Evolutionary conservation across 2,113 vertebrate genomes (phyloP).

Genomic region (Pollimyrus isidori): DNA sequence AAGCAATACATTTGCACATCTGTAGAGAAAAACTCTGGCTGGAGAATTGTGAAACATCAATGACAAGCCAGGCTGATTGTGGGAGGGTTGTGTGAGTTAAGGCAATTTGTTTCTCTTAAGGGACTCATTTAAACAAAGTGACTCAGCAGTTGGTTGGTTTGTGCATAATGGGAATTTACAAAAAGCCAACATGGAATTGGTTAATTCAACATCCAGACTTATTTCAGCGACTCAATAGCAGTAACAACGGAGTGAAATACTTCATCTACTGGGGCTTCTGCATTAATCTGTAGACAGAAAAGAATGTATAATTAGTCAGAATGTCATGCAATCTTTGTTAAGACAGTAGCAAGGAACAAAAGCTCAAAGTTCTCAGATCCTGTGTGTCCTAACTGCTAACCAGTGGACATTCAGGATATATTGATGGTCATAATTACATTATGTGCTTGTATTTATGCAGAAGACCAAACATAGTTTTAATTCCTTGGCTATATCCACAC

Average conservation of each 20-base stretch:
- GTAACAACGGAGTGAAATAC: slow-evolving; percentile 79
- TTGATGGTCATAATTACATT: background rate
- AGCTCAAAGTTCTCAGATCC: background rate
- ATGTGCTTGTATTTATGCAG: background rate
- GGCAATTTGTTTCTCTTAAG: slow-evolving; percentile 30
- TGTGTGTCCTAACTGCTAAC: background rate
- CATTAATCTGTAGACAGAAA: slow-evolving; percentile 68
- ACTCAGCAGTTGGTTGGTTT: slow-evolving; percentile 11
- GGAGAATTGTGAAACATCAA: background rate
- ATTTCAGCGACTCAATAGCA: slow-evolving; percentile 75
- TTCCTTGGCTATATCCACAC: background rate
- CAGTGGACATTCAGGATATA: background rate
- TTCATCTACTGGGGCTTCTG: slow-evolving; percentile 80
- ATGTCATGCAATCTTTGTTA: background rate
- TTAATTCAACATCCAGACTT: slow-evolving; percentile 22
- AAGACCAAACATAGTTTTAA: background rate
- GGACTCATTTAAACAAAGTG: slow-evolving; percentile 17
- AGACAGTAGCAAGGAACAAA: background rate
- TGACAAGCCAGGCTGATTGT: background rate
- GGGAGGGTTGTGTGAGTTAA: slow-evolving; percentile 24
- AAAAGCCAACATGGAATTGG: background rate
- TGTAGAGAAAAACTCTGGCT: background rate
- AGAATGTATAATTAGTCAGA: background rate
- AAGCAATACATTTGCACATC: background rate
- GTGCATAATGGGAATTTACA: background rate